Evolutionary conservation across 2,113 vertebrate genomes (phyloP), one percentile per base, ranked within the genome.

Genomic region (Micronycteris hirsuta): DNA sequence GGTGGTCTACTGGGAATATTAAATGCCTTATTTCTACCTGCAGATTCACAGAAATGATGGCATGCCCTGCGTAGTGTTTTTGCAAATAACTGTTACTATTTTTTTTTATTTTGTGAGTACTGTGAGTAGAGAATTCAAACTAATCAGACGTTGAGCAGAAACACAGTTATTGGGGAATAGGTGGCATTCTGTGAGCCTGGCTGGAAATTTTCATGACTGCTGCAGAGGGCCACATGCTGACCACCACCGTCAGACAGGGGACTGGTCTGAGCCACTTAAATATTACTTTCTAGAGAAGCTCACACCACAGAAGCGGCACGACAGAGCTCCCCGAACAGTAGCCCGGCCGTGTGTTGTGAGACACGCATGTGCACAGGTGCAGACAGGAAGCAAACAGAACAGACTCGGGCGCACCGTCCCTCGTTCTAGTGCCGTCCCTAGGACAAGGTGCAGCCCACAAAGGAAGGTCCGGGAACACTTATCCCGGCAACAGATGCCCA

Each of bases 171-270:
- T 97, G 94, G 54, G 54, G 54, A 78, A 68, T 49, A 89, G 38
- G 6, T 14, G 76, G 81, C 1, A 24, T 76, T 93, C 45, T 11
- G 28, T 82, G 85, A 58, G 63, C 73, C 94, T 86, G 45, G 74
- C 92, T 97, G 97, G 83, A 83, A 86, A 91, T 96, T 97, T 82
- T 97, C 68, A 74, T 91, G 11, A 91, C 71, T 91, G 91, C 94
- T 94, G 93, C 70, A 97, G 92, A 98, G 97, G 88, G 28, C 47
- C 63, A 90, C 70, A 58, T 36, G 82, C 54, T 94, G 83, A 84
- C 47, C 92, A 41, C 68, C 65, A 33, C 19, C 77, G 3, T 95
- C 91, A 96, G 95, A 84, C 45, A 89, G 49, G 89, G 11, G 70
- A n/a, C 94, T 97, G 36, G 49, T 13, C 58, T 83, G 95, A 86